Evolutionary conservation across 2,888 invertebrate genomes (phyloP).

Genomic region (Diarsia rubi): DNA sequence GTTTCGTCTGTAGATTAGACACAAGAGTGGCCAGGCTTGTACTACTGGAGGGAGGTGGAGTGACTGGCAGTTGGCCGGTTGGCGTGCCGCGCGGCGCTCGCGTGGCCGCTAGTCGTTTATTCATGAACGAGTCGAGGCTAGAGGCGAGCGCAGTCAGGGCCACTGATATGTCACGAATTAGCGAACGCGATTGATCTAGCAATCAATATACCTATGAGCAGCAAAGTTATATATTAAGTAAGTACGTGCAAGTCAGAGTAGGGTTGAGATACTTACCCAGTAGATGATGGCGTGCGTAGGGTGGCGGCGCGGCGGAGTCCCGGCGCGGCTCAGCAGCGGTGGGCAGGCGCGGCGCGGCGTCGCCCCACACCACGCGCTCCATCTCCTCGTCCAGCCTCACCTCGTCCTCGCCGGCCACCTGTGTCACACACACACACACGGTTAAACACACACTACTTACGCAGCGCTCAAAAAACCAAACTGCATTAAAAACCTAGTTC

Average conservation of each 20-base stretch:
- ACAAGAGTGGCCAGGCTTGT: background rate
- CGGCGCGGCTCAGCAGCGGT: slow-evolving; percentile 78
- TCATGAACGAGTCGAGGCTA: slow-evolving; percentile 4
- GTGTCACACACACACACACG: slow-evolving; percentile 14
- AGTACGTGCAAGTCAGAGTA: background rate
- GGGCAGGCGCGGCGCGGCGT: slow-evolving; percentile 90
- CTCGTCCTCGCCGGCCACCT: slow-evolving; percentile 89
- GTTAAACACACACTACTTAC: background rate
- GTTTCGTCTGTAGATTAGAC: background rate
- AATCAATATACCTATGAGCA: slow-evolving; percentile 9
- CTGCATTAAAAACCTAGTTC: too few species aligned
- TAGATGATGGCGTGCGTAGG: slow-evolving; percentile 46
- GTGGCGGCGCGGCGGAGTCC: slow-evolving; percentile 73
- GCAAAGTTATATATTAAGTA: background rate
- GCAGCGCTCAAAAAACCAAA: too few species aligned
- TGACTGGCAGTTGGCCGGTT: background rate
- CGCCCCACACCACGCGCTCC: slow-evolving; percentile 96
- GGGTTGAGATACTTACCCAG: slow-evolving; percentile 14
- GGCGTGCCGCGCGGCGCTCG: slow-evolving; percentile 7
- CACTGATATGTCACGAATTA: background rate
- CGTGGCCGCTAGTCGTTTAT: slow-evolving; percentile 24
- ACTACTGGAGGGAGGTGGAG: background rate
- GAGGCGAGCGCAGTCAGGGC: slow-evolving; percentile 2
- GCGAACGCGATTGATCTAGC: background rate
- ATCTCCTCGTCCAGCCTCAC: slow-evolving; percentile 96